Percentiles rank a stretch among this genome's conserved stretches.
Evolutionary conservation across 2,797 vertebrate species (phyloP).

Genomic region (Buceros bicornis): DNA sequence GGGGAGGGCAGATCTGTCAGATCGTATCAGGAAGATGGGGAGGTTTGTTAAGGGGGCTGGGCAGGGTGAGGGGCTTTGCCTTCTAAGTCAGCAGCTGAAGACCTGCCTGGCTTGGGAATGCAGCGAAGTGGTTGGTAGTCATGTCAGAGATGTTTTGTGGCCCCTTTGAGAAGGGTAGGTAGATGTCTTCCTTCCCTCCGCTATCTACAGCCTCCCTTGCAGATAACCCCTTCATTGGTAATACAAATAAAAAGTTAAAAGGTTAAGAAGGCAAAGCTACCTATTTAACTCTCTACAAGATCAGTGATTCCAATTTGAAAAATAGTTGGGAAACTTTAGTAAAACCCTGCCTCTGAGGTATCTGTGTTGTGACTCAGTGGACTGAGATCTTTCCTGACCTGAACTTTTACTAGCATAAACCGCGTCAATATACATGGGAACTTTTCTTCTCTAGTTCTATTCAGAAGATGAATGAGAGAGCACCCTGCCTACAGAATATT

Average conservation of each 20-base stretch:
- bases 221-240: not conserved
- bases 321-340: not conserved
- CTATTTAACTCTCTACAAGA: not conserved
- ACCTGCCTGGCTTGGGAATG: not conserved
- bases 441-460: not conserved
- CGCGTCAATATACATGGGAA: not conserved
- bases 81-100: not conserved
- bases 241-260: not conserved
- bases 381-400: not conserved
- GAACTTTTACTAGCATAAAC: not conserved
- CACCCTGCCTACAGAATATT: not conserved
- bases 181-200: not conserved
- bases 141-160: not conserved
- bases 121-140: not conserved
- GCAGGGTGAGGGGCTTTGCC: not conserved
- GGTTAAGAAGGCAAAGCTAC: not conserved
- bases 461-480: not conserved
- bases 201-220: not conserved
- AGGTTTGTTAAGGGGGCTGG: not conserved
- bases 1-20: not conserved
- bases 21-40: not conserved
- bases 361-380: not conserved
- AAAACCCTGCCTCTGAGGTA: not conserved
- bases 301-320: not conserved
- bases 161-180: not conserved